Conservation (phyloP, 2,888 invertebrate species). For the Drosophila paranaensis region DNA sequence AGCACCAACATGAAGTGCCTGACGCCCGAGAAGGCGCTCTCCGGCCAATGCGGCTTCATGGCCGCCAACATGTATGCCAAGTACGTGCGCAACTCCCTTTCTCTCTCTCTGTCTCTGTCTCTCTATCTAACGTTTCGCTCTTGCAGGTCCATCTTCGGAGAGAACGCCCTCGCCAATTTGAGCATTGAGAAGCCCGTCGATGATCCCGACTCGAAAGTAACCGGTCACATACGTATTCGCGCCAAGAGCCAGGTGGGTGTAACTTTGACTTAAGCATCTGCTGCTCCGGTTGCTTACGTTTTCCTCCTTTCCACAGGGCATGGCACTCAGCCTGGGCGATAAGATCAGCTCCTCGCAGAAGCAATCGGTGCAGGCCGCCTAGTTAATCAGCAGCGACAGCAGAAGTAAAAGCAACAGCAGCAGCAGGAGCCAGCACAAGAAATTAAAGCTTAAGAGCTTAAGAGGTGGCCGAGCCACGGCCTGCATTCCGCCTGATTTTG, state of each 20-base stretch:
- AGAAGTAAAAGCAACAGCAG: neutral
- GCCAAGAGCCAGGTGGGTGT: constrained; percentile 96
- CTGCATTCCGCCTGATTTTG: constrained; percentile 57
- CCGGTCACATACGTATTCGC: constrained; percentile 98
- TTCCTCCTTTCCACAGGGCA: constrained; percentile 89
- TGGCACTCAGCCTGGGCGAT: constrained; percentile 99
- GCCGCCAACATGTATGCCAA: constrained; percentile 99
- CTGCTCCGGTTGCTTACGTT: neutral
- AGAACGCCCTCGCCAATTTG: constrained; percentile 99
- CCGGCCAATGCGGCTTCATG: constrained; percentile 99
- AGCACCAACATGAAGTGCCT: constrained; percentile 99
- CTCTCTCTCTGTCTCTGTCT: too few relatives aligned
- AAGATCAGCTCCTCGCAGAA: constrained; percentile 98
- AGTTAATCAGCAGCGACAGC: constrained; percentile 35
- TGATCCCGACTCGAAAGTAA: constrained; percentile 94
- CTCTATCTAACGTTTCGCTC: neutral
- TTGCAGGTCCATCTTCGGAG: constrained; percentile 95
- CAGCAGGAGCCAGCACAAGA: constrained; percentile 33
- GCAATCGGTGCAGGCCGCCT: constrained; percentile 85
- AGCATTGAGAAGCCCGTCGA: constrained; percentile 98
- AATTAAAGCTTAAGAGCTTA: constrained; percentile 25
- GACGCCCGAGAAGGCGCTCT: constrained; percentile 97
- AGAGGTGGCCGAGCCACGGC: constrained; percentile 39
- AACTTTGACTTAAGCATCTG: neutral
- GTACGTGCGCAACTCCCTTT: constrained; percentile 60